Evolutionary conservation across 2,797 vertebrate genomes (phyloP).

Genomic region (Passerculus sandwichensis): DNA sequence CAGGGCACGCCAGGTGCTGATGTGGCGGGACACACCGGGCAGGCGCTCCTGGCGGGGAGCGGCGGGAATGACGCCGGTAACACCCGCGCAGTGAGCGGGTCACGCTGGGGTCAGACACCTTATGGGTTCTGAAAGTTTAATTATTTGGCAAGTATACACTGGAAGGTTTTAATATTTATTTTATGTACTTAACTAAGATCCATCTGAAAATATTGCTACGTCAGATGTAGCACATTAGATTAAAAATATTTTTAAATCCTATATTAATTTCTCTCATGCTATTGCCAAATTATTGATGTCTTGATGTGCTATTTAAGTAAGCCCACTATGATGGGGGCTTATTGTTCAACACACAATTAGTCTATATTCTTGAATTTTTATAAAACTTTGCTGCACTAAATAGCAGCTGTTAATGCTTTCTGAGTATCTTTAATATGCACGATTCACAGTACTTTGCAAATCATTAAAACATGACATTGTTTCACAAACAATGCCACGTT

Average conservation of each 20-base stretch:
- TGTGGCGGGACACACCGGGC: not conserved
- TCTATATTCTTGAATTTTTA: not conserved
- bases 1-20: accelerated
- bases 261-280: not conserved
- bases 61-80: accelerated
- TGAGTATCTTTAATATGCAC: not conserved
- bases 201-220: not conserved
- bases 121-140: not conserved
- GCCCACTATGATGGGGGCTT: not conserved
- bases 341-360: not conserved
- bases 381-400: not conserved
- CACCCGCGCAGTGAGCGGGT: not conserved
- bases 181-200: not conserved
- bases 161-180: accelerated
- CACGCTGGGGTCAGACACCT: not conserved
- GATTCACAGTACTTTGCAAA: not conserved
- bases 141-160: not conserved
- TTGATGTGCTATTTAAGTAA: not conserved
- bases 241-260: not conserved
- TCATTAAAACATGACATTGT: not conserved
- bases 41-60: not conserved
- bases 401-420: not conserved
- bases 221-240: not conserved
- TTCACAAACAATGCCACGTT: conserved; percentile 28
- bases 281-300: not conserved